Evolutionary conservation across 2,113 vertebrate species (phyloP).

Genomic region (Paraplagusia blochii): DNA sequence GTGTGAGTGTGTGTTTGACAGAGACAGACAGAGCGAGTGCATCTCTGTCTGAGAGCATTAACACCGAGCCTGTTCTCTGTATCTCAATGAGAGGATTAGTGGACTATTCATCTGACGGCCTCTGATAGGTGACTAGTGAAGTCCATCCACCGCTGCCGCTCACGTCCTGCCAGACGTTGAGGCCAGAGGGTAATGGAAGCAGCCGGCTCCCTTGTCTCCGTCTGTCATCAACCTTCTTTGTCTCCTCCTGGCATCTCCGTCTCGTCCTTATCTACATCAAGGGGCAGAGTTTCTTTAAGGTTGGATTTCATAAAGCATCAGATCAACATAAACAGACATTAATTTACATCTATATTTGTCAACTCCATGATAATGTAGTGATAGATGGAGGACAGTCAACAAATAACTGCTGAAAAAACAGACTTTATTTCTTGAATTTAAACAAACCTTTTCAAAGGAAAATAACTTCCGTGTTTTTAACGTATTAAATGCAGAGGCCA

Average conservation of each 20-base stretch:
- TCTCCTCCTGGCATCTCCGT: conserved; percentile 20
- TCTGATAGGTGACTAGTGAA: conserved; percentile 58
- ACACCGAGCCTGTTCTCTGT: conserved; percentile 57
- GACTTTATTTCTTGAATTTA: too few relatives aligned
- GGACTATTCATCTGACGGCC: conserved; percentile 59
- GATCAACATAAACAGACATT: too few relatives aligned
- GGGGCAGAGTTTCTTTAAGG: conserved; percentile 11
- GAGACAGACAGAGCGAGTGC: conserved; percentile 16
- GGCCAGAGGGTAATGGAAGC: conserved; percentile 54
- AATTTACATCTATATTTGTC: too few relatives aligned
- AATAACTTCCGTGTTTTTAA: too few relatives aligned
- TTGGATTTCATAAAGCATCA: background rate
- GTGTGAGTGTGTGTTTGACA: conserved; percentile 13
- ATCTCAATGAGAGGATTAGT: conserved; percentile 71
- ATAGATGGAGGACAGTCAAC: too few relatives aligned
- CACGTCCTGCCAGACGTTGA: conserved; percentile 29
- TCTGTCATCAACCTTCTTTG: conserved; percentile 23
- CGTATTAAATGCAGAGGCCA: too few relatives aligned
- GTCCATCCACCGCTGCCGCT: conserved; percentile 34
- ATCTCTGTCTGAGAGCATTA: conserved; percentile 59
- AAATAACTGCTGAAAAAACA: too few relatives aligned
- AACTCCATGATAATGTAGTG: too few relatives aligned
- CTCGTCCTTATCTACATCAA: conserved; percentile 26
- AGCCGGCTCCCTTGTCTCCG: conserved; percentile 14
- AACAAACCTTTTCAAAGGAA: too few relatives aligned